Conservation (phyloP, 1,140 invertebrate species). For the Drosophila saltans region DNA sequence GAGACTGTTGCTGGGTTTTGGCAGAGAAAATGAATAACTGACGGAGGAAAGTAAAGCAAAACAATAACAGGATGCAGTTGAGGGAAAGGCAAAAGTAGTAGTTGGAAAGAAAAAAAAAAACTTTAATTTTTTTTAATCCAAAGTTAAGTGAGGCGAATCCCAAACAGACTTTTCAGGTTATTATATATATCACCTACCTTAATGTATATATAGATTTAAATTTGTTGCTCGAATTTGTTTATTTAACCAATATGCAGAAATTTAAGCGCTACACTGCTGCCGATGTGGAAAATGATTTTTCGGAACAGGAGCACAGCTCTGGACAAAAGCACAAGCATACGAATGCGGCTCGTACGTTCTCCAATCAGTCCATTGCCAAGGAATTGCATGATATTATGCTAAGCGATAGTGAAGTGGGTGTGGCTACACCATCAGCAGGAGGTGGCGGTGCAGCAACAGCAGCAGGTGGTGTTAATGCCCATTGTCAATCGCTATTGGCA, state of each 20-base stretch:
- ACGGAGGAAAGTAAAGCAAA: neutral
- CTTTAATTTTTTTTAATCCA: neutral
- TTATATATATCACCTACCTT: neutral
- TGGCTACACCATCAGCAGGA: conserved; percentile 13
- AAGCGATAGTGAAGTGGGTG: conserved; percentile 56
- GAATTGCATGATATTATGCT: conserved; percentile 75
- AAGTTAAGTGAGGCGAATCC: conserved; percentile 1
- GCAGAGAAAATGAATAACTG: neutral
- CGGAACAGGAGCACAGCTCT: conserved; percentile 74
- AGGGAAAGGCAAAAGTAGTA: neutral
- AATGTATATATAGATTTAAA: neutral
- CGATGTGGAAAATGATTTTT: conserved; percentile 77
- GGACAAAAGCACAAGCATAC: conserved; percentile 61
- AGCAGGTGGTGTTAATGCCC: conserved; percentile 28
- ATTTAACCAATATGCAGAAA: conserved; percentile 60
- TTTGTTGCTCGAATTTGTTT: conserved; percentile 18
- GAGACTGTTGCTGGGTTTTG: neutral
- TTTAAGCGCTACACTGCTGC: conserved; percentile 80
- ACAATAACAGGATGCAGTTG: conserved; percentile 12
- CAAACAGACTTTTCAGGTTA: conserved; percentile 1
- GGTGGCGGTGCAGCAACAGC: conserved; percentile 10
- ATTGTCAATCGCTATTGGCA: conserved; percentile 71
- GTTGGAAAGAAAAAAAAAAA: neutral
- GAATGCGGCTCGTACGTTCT: conserved; percentile 65
- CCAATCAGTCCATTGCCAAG: conserved; percentile 76